These are phyloP conservation scores for Zoanthus sansibaricus DNA, from an alignment of 92 coral and sea anemone species.

Conservation along the genomic window DNA sequence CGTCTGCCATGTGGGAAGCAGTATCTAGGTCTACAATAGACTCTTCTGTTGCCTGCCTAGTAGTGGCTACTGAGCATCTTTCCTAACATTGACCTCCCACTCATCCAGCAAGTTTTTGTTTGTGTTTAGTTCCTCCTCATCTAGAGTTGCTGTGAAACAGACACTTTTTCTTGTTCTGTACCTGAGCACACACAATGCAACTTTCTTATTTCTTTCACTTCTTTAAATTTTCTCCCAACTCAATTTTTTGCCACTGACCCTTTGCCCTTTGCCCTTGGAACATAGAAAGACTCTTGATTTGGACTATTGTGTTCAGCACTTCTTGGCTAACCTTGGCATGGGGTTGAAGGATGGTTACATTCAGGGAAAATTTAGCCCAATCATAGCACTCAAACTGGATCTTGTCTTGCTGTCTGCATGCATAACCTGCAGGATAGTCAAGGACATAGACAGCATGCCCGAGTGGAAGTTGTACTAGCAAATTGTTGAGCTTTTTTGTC, in stretches of 20 bases:
- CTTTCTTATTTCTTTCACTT: slow-evolving; percentile 43
- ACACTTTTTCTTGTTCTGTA: slow-evolving; percentile 51
- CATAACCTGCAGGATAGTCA: neutral
- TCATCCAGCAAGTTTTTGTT: slow-evolving; percentile 63
- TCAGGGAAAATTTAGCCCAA: slow-evolving; percentile 22
- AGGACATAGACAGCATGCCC: neutral
- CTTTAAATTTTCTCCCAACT: neutral
- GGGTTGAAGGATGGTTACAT: slow-evolving; percentile 59
- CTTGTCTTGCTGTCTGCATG: too few species aligned
- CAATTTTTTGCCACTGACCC: neutral
- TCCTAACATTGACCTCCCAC: slow-evolving; percentile 51
- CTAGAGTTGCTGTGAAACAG: slow-evolving; percentile 26
- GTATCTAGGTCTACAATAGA: too few species aligned
- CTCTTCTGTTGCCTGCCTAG: slow-evolving; percentile 47
- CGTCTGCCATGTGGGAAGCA: too few species aligned
- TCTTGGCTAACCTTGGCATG: slow-evolving; percentile 57
- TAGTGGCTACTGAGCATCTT: slow-evolving; percentile 57
- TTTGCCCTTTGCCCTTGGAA: neutral
- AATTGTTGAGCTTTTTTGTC: neutral
- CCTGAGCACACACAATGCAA: slow-evolving; percentile 50
- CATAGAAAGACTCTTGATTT: slow-evolving; percentile 46
- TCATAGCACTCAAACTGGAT: neutral
- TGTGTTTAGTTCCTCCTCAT: slow-evolving; percentile 27
- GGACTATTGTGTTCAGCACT: slow-evolving; percentile 38
- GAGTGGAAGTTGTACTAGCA: neutral